Evolutionary conservation across 2,888 invertebrate genomes (phyloP), one percentile per base, ranked within the genome.

Genomic region (Epistrophe eligans): DNA sequence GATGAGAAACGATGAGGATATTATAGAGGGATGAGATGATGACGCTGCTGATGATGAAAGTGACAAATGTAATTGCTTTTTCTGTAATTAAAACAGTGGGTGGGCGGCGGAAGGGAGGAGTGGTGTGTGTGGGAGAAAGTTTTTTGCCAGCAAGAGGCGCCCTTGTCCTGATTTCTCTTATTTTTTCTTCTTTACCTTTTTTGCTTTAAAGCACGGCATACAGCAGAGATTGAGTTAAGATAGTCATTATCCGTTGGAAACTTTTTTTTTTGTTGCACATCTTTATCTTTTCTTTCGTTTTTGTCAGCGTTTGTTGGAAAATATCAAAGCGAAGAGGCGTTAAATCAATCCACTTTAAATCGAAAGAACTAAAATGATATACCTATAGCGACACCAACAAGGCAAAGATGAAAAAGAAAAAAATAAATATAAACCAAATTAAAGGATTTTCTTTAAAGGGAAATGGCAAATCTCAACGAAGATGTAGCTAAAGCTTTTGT

Each of bases 51-150:
- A n/a, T 70, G 85, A 79, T 87, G 82, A 87, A 87, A 83, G 87
- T 85, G 82, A 74, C 79, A 73, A 82, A 77, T 83, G 87, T 87
- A 87, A 87, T 87, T 87, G 87, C 83, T 87, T 87, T 82, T 85
- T 85, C 84, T 73, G 62, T 82, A 85, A 85, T 85, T 85, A 85
- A 85, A 85, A 70, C 76, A 70, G 84, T 60, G 70, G 77, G 76
- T 28, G 66, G 60, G 66, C n/a, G 32, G 15, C n/a, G n/a, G 45
- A 7, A 19, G 17, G 43, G 17, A 1, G 15, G 60, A 2, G 11
- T 38, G 24, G 62, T 0, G 40, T 15, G 62, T 19, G 17, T 58
- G 32, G 48, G 50, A 57, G 70, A 64, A 71, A 79, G 72, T 77
- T 57, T 72, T 35, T 48, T 77, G 52, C 43, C 52, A 11, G 24